Conservation (phyloP, 2,797 vertebrate genomes). For the Heterohyrax brucei region DNA sequence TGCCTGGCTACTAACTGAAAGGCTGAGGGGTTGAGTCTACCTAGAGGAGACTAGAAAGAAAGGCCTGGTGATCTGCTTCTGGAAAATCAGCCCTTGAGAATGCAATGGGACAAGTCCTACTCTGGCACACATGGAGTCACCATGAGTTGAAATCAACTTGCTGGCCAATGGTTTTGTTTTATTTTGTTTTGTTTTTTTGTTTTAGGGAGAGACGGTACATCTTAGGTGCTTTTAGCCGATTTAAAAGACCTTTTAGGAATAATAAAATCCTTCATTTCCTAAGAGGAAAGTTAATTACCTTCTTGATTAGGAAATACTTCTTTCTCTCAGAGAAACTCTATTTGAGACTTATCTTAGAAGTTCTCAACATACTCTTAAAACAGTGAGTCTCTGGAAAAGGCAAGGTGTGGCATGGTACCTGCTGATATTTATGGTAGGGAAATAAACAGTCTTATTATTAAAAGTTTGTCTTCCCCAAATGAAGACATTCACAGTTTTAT, state of each 20-base stretch:
- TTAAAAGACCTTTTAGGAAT: slow-evolving; percentile 52
- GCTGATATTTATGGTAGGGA: slow-evolving; percentile 63
- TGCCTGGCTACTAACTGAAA: not conserved
- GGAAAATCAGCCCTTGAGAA: not conserved
- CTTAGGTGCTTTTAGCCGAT: slow-evolving; percentile 47
- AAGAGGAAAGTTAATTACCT: slow-evolving; percentile 54
- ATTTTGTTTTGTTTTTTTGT: not conserved
- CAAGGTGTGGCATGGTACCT: slow-evolving; percentile 34
- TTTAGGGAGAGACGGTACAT: not conserved
- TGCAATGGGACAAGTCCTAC: not conserved
- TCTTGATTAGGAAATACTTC: slow-evolving; percentile 74
- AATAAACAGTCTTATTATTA: slow-evolving; percentile 26
- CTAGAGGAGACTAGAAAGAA: not conserved
- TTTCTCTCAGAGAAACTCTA: slow-evolving; percentile 73
- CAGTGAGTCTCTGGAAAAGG: slow-evolving; percentile 52
- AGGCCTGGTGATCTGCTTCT: not conserved
- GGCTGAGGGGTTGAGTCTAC: not conserved
- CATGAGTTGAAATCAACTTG: not conserved
- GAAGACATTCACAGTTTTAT: slow-evolving; percentile 77
- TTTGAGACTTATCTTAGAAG: slow-evolving; percentile 72
- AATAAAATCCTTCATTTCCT: slow-evolving; percentile 33
- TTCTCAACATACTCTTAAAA: slow-evolving; percentile 69
- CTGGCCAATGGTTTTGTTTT: not conserved
- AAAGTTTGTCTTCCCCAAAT: slow-evolving; percentile 74
- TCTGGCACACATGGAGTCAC: not conserved